Conservation (phyloP, 1,140 invertebrate genomes). For the Mylabris phalerata region DNA sequence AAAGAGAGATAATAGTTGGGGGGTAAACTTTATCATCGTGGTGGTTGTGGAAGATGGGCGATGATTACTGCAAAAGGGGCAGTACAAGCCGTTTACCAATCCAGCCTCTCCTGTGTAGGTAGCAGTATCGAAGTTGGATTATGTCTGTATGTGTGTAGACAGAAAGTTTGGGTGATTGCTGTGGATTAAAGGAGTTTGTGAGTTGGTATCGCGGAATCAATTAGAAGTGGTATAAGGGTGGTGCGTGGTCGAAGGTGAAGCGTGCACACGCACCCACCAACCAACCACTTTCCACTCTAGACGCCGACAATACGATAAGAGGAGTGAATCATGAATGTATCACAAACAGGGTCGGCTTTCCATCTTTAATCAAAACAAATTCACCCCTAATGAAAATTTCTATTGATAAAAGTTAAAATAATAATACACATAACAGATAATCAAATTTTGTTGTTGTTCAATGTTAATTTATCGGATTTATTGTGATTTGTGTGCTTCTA, state of each 20-base stretch:
- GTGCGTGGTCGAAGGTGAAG: neutral
- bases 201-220: conserved; percentile 20
- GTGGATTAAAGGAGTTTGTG: conserved; percentile 15
- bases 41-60: too few species aligned
- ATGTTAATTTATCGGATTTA: too few species aligned
- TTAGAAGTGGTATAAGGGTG: conserved; percentile 10
- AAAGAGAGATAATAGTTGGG: too few species aligned
- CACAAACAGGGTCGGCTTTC: conserved; percentile 5
- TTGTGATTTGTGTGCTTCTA: too few species aligned
- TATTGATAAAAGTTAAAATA: too few species aligned
- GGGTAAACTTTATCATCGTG: too few species aligned
- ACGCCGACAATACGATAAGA: conserved; percentile 5
- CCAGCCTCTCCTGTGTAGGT: too few species aligned
- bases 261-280: conserved; percentile 14
- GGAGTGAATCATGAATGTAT: conserved; percentile 20
- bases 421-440: too few species aligned
- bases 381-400: too few species aligned
- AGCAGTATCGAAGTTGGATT: neutral
- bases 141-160: neutral
- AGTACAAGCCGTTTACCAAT: too few species aligned
- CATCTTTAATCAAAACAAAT: conserved; percentile 12
- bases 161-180: conserved; percentile 18
- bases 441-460: neutral
- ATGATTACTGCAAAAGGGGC: too few species aligned
- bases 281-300: conserved; percentile 4